These are phyloP conservation scores for Portevinia maculata DNA, from an alignment of 2,888 invertebrate species.

Conservation along the genomic window DNA sequence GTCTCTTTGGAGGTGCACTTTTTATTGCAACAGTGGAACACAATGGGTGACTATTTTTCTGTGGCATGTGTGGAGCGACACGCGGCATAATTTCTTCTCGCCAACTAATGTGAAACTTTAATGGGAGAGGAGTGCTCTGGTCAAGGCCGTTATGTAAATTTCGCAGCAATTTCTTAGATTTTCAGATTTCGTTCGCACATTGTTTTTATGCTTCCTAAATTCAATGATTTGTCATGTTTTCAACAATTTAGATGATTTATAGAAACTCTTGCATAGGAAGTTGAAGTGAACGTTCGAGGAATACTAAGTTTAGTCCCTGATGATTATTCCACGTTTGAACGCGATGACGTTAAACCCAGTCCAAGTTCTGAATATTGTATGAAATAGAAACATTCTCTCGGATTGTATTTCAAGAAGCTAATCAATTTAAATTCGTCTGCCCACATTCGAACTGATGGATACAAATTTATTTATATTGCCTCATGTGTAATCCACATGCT, in stretches of 20 bases:
- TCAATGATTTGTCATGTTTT: slow-evolving; percentile 2
- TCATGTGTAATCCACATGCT: slow-evolving; percentile 4
- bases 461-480: slow-evolving; percentile 26
- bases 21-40: slow-evolving; percentile 12
- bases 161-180: slow-evolving; percentile 30
- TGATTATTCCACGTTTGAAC: slow-evolving; percentile 31
- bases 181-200: not conserved
- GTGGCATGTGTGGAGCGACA: slow-evolving; percentile 2
- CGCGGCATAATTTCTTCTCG: slow-evolving; percentile 35
- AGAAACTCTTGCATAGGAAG: slow-evolving; percentile 19
- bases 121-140: slow-evolving; percentile 51
- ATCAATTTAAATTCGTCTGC: slow-evolving; percentile 55
- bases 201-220: not conserved
- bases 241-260: not conserved
- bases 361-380: not conserved
- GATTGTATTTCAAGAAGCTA: slow-evolving; percentile 34
- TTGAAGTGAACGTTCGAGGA: slow-evolving; percentile 9
- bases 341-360: slow-evolving; percentile 13
- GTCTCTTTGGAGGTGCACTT: slow-evolving; percentile 24
- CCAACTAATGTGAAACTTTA: slow-evolving; percentile 46
- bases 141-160: slow-evolving; percentile 60
- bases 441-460: slow-evolving; percentile 38
- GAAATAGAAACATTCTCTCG: slow-evolving; percentile 19
- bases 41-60: slow-evolving; percentile 22
- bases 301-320: slow-evolving; percentile 17